A percentile compares a stretch with the other conserved stretches of the same genome.
phyloP scores from a whole-genome alignment of 2,888 invertebrate genomes.

The Brachyopa scutellaris region DNA sequence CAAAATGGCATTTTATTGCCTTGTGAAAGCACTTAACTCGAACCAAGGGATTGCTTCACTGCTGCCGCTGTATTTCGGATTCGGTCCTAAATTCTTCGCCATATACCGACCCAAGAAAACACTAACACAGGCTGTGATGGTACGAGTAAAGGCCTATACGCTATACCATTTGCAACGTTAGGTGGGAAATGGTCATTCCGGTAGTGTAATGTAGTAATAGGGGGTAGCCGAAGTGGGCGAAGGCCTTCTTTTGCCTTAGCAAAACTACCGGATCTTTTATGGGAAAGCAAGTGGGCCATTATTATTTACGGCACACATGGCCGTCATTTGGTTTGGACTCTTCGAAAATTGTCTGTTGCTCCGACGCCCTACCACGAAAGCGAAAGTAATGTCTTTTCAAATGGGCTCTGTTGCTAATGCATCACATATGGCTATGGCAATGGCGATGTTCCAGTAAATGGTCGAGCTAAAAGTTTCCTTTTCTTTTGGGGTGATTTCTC shows the following conservation, averaged over 20 bases:
- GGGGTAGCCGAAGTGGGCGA: slow-evolving; percentile 27
- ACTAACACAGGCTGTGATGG: slow-evolving; percentile 30
- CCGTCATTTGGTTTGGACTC: slow-evolving; percentile 64
- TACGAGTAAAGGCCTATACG: slow-evolving; percentile 47
- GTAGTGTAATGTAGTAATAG: slow-evolving; percentile 48
- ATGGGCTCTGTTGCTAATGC: slow-evolving; percentile 68
- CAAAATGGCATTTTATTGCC: slow-evolving; percentile 70
- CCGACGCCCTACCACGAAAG: slow-evolving; percentile 52
- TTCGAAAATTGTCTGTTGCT: slow-evolving; percentile 69
- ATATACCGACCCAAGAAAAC: slow-evolving; percentile 39
- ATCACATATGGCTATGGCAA: slow-evolving; percentile 60
- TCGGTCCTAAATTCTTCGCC: slow-evolving; percentile 55
- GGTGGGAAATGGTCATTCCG: slow-evolving; percentile 58
- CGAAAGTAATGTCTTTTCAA: slow-evolving; percentile 65
- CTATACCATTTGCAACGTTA: slow-evolving; percentile 59
- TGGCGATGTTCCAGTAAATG: slow-evolving; percentile 58
- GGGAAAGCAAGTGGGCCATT: slow-evolving; percentile 71
- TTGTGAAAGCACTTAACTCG: slow-evolving; percentile 71
- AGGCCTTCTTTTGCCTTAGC: slow-evolving; percentile 43
- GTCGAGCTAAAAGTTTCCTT: slow-evolving; percentile 43
- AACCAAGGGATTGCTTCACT: slow-evolving; percentile 59
- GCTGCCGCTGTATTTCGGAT: slow-evolving; percentile 55
- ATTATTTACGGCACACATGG: slow-evolving; percentile 72
- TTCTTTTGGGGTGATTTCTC: slow-evolving; percentile 34
- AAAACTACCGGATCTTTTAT: slow-evolving; percentile 68